phyloP scores from a whole-genome alignment of 2,797 vertebrate species.

The Cynodonichthys magdalenae region DNA sequence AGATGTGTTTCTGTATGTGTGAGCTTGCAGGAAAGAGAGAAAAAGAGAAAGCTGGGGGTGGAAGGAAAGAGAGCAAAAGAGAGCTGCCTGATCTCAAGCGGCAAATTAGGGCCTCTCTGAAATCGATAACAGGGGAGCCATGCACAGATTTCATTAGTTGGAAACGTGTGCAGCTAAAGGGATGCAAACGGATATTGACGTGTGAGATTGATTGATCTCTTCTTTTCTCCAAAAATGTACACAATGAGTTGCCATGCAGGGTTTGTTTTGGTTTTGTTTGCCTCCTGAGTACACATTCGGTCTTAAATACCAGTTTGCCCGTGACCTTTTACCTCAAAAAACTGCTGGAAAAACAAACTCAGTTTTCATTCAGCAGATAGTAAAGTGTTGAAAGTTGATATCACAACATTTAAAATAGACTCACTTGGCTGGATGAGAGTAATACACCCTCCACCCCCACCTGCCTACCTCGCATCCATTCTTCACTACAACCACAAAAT shows the following conservation, averaged over 20 bases:
- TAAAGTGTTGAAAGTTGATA: conserved; percentile 47
- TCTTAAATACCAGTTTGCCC: conserved; percentile 62
- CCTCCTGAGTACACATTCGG: conserved; percentile 48
- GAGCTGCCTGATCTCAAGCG: conserved; percentile 81
- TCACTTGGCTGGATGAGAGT: conserved; percentile 52
- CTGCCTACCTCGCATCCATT: background rate
- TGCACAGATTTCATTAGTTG: conserved; percentile 86
- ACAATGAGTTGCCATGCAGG: conserved; percentile 68
- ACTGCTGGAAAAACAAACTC: conserved; percentile 36
- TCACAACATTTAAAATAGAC: conserved; percentile 48
- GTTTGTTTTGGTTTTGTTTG: conserved; percentile 71
- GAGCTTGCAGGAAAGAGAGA: conserved; percentile 20
- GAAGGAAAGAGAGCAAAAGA: conserved; percentile 30
- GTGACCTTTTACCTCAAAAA: conserved; percentile 63
- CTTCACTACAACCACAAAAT: conserved; percentile 36
- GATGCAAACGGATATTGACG: conserved; percentile 89
- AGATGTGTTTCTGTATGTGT: conserved; percentile 42
- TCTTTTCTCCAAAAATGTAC: conserved; percentile 83
- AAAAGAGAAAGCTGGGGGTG: conserved; percentile 32
- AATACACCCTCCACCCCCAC: conserved; percentile 1
- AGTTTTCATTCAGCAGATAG: conserved; percentile 58
- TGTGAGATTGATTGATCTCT: conserved; percentile 88
- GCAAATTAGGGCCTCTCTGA: conserved; percentile 80
- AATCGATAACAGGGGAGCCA: conserved; percentile 83
- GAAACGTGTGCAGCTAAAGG: conserved; percentile 81